A percentile compares a stretch with the other conserved stretches of the same genome.
Evolutionary conservation across 2,113 vertebrate genomes (phyloP).

Genomic region (Uria lomvia): DNA sequence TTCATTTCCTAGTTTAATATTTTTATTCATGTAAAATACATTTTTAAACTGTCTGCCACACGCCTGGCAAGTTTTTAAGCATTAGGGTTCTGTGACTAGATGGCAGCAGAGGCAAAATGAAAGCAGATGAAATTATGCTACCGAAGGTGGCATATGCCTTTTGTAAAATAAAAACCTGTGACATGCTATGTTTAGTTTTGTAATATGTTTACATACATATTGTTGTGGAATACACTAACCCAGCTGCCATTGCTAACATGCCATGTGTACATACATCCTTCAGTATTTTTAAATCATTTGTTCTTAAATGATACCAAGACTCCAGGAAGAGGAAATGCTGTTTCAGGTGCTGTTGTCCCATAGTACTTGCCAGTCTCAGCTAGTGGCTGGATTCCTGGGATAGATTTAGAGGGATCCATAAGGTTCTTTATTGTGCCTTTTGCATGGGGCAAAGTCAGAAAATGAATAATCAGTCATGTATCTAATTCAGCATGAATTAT

Average conservation of each 20-base stretch:
- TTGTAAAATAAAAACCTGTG: neutral
- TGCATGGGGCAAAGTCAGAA: neutral
- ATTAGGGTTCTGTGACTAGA: constrained; percentile 45
- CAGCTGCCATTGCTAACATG: neutral
- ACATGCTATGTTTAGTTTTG: neutral
- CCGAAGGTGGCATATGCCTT: neutral
- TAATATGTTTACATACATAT: neutral
- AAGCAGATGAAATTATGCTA: neutral
- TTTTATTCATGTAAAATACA: neutral
- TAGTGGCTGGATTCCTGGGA: neutral
- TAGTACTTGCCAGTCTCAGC: neutral
- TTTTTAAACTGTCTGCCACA: neutral
- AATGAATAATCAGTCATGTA: neutral
- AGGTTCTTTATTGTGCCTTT: neutral
- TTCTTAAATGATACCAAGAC: neutral
- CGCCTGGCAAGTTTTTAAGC: neutral
- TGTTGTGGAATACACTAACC: neutral
- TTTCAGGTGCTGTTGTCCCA: neutral
- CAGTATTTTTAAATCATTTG: neutral
- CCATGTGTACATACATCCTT: neutral
- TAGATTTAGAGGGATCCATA: neutral
- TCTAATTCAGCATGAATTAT: neutral
- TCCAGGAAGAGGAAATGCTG: neutral
- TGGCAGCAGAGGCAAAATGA: constrained; percentile 70
- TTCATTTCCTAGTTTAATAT: neutral